Percentiles rank a stretch among this genome's conserved stretches.
Evolutionary conservation across 1,140 invertebrate species (phyloP).

Genomic region (Lutraria rhynchaena): DNA sequence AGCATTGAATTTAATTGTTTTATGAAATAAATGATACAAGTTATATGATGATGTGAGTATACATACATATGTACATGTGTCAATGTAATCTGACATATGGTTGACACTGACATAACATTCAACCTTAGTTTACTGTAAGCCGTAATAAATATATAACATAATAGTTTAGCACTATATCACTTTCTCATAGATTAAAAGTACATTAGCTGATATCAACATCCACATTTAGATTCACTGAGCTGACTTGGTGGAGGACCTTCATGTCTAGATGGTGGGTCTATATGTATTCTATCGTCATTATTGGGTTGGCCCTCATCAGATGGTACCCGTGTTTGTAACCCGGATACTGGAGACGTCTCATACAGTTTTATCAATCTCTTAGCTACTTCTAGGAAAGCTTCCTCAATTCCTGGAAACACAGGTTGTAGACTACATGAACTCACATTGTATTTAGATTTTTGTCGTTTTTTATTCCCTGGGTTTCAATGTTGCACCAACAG

Average conservation of each 20-base stretch:
- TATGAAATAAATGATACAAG: too few relatives aligned
- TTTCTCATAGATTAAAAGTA: too few relatives aligned
- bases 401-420: slow-evolving; percentile 79
- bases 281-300: slow-evolving; percentile 51
- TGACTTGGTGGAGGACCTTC: slow-evolving; percentile 45
- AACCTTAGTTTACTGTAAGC: too few relatives aligned
- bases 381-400: slow-evolving; percentile 79
- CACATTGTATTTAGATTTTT: slow-evolving; percentile 11
- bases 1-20: too few relatives aligned
- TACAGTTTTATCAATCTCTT: slow-evolving; percentile 77
- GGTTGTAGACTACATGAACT: neutral
- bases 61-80: too few relatives aligned
- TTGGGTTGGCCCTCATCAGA: slow-evolving; percentile 7
- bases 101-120: too few relatives aligned
- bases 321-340: slow-evolving; percentile 62
- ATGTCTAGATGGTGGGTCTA: slow-evolving; percentile 48
- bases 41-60: too few relatives aligned
- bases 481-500: too few relatives aligned
- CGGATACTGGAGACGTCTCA: slow-evolving; percentile 75
- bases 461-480: too few relatives aligned
- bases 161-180: too few relatives aligned
- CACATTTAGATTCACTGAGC: slow-evolving; percentile 27
- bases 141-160: too few relatives aligned
- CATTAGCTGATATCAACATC: slow-evolving; percentile 28
- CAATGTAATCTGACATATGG: too few relatives aligned